These are phyloP conservation scores for Onychomys torridus DNA, from an alignment of 2,797 vertebrate species.

Conservation along the genomic window DNA sequence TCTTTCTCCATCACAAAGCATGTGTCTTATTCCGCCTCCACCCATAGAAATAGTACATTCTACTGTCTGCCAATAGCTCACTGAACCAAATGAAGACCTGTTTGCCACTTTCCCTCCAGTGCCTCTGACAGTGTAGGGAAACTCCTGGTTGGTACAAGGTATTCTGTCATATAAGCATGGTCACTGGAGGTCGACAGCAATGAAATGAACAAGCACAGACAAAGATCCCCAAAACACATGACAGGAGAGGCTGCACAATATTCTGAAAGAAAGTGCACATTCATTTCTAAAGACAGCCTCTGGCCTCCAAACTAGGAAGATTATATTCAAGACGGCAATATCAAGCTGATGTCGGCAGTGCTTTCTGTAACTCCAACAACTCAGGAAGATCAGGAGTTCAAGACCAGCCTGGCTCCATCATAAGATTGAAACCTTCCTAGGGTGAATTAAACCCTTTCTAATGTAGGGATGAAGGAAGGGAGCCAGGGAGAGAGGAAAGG, in stretches of 20 bases:
- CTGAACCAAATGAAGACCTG: background rate
- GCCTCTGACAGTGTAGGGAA: conserved; percentile 1
- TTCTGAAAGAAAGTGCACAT: background rate
- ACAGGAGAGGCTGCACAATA: background rate
- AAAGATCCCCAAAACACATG: conserved; percentile 7
- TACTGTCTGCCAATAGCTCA: background rate
- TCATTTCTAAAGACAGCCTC: background rate
- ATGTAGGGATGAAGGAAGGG: background rate
- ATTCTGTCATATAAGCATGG: background rate
- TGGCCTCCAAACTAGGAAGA: background rate
- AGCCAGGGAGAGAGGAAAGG: background rate
- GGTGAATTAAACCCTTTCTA: background rate
- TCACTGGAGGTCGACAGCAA: background rate
- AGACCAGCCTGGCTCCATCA: background rate
- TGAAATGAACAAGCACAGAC: background rate
- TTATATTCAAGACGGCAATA: background rate
- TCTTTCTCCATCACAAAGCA: background rate
- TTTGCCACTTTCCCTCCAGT: background rate
- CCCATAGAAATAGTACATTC: background rate
- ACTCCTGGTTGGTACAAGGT: background rate
- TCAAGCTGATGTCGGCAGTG: background rate
- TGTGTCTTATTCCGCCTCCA: background rate
- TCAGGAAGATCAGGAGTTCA: background rate
- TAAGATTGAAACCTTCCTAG: background rate
- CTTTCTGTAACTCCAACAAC: background rate